A percentile compares a stretch with the other conserved stretches of the same genome.
Conservation (phyloP, 2,797 vertebrate species). For the Scarus forsteni region DNA sequence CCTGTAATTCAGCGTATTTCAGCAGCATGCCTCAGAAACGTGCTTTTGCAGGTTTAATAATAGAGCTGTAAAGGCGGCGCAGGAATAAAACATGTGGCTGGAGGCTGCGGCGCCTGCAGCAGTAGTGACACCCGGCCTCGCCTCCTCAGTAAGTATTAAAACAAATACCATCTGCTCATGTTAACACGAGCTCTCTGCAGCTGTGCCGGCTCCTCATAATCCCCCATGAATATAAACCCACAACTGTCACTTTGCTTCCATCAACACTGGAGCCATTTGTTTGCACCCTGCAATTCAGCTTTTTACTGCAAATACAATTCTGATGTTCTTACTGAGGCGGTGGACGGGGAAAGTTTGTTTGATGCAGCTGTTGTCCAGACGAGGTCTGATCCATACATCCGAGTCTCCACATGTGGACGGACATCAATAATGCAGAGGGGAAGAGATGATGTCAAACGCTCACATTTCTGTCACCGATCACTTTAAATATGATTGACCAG, state of each 20-base stretch:
- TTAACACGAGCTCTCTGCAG: conserved; percentile 70
- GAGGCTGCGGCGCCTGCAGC: conserved; percentile 31
- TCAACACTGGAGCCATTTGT: conserved; percentile 54
- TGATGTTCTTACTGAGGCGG: too few species aligned
- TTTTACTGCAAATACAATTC: conserved; percentile 19
- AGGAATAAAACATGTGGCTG: conserved; percentile 18
- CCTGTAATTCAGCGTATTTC: background rate
- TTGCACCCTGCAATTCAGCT: conserved; percentile 10
- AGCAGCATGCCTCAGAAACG: background rate
- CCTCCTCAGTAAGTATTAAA: conserved; percentile 55
- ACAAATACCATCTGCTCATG: conserved; percentile 79
- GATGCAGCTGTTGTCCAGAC: conserved; percentile 9
- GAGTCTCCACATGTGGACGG: background rate
- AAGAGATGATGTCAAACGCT: background rate
- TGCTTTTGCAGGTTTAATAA: conserved; percentile 43
- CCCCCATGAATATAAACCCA: conserved; percentile 63
- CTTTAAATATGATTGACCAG: background rate
- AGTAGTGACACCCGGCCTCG: background rate
- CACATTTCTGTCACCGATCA: background rate
- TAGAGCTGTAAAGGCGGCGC: conserved; percentile 17
- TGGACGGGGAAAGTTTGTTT: too few species aligned
- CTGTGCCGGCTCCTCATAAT: conserved; percentile 75
- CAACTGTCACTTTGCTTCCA: conserved; percentile 65
- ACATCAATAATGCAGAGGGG: background rate
- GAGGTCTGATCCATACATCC: background rate